phyloP scores from a whole-genome alignment of 2,888 invertebrate species.

The Brenthis hecate region DNA sequence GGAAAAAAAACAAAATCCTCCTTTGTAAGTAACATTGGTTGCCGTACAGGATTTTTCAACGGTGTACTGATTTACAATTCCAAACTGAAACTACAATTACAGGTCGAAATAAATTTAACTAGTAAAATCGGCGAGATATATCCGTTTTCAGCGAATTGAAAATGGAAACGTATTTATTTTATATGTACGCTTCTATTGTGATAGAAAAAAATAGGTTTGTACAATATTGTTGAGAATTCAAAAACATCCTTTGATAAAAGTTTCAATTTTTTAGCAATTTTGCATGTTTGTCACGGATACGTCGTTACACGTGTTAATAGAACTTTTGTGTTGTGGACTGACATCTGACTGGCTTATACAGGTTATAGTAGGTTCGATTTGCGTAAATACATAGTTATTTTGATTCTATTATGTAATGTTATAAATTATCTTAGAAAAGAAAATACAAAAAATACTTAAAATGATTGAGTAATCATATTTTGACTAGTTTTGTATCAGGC shows the following conservation, averaged over 20 bases:
- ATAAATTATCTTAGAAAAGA: too few species aligned
- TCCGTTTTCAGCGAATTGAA: constrained; percentile 19
- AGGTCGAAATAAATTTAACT: constrained; percentile 35
- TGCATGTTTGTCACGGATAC: too few species aligned
- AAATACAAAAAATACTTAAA: too few species aligned
- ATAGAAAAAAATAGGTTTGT: not conserved
- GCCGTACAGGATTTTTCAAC: constrained; percentile 32
- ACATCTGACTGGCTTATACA: too few species aligned
- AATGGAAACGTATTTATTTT: not conserved
- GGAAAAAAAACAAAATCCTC: constrained; percentile 41
- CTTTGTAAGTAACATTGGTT: constrained; percentile 39
- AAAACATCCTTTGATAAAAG: not conserved
- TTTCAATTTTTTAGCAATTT: constrained; percentile 1
- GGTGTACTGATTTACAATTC: constrained; percentile 37
- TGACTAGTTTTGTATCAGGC: too few species aligned
- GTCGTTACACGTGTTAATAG: too few species aligned
- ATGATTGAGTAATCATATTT: too few species aligned
- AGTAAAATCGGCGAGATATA: constrained; percentile 23
- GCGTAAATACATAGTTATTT: too few species aligned
- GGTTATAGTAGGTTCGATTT: too few species aligned
- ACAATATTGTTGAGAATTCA: not conserved
- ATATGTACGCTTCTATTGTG: not conserved
- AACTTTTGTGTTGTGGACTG: too few species aligned
- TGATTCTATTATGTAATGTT: too few species aligned
- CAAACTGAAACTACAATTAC: constrained; percentile 33